Evolutionary conservation across 2,888 invertebrate genomes (phyloP).

Genomic region (Spialia ferax): DNA sequence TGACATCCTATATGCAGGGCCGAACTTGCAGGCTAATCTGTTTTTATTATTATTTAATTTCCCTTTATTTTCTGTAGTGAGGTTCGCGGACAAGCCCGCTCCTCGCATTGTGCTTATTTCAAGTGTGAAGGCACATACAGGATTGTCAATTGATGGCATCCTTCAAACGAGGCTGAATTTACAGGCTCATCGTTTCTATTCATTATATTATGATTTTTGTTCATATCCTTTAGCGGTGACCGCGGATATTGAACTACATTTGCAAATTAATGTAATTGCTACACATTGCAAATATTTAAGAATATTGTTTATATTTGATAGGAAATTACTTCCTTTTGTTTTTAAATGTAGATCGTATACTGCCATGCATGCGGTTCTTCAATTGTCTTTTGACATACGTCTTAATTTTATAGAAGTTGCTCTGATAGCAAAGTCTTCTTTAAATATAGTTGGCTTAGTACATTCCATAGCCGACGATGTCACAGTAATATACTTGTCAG

Average conservation of each 20-base stretch:
- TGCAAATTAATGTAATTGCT: background rate
- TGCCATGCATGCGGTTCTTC: background rate
- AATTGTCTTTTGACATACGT: background rate
- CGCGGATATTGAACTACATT: background rate
- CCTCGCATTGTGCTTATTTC: background rate
- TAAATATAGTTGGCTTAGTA: background rate
- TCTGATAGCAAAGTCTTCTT: background rate
- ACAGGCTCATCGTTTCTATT: background rate
- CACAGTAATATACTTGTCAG: background rate
- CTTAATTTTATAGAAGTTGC: background rate
- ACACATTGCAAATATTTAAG: background rate
- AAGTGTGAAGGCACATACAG: background rate
- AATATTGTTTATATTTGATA: background rate
- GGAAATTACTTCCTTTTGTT: background rate
- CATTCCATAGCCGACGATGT: background rate
- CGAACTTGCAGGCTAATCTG: too few species aligned
- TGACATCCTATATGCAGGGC: too few species aligned
- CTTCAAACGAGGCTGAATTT: background rate
- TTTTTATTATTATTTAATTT: too few species aligned
- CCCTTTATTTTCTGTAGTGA: too few species aligned
- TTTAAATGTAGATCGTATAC: background rate
- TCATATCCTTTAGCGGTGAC: background rate
- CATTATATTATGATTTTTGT: background rate
- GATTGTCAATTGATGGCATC: background rate
- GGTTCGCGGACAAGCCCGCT: background rate